These are phyloP conservation scores for Macrotis lagotis DNA, from an alignment of 2,113 vertebrate genomes.

Conservation along the genomic window DNA sequence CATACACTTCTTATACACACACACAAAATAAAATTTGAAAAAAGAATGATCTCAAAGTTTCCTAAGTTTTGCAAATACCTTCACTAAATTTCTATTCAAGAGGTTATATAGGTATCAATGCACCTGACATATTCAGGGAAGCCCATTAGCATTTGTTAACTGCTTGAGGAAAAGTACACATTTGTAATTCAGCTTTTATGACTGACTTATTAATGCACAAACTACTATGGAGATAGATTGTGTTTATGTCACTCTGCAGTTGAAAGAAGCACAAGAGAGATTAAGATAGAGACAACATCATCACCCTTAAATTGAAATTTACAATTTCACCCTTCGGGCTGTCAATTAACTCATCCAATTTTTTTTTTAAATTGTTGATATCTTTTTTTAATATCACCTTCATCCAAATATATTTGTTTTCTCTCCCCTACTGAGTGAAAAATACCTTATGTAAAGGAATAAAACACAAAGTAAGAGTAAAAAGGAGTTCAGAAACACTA, in stretches of 20 bases:
- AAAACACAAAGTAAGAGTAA: neutral
- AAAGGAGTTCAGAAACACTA: neutral
- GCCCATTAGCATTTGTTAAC: slow-evolving; percentile 33
- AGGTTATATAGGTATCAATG: slow-evolving; percentile 38
- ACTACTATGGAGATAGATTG: slow-evolving; percentile 9
- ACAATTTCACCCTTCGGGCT: slow-evolving; percentile 3
- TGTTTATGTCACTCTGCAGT: slow-evolving; percentile 13
- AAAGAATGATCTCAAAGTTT: slow-evolving; percentile 60
- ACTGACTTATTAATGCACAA: slow-evolving; percentile 41
- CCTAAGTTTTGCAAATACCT: slow-evolving; percentile 48
- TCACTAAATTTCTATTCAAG: slow-evolving; percentile 52
- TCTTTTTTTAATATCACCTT: neutral
- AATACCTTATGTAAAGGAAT: neutral
- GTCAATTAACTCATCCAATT: neutral
- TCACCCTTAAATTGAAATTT: slow-evolving; percentile 31
- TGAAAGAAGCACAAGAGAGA: slow-evolving; percentile 57
- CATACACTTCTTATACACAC: neutral
- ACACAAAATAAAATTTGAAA: slow-evolving; percentile 49
- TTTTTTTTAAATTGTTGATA: neutral
- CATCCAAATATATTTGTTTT: neutral
- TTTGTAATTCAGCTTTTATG: slow-evolving; percentile 54
- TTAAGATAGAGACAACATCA: neutral
- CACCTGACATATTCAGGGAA: slow-evolving; percentile 44
- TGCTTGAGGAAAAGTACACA: slow-evolving; percentile 46
- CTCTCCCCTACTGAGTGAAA: neutral